These are phyloP conservation scores for Pyrocoelia pectoralis DNA, from an alignment of 2,888 invertebrate genomes.

Conservation along the genomic window DNA sequence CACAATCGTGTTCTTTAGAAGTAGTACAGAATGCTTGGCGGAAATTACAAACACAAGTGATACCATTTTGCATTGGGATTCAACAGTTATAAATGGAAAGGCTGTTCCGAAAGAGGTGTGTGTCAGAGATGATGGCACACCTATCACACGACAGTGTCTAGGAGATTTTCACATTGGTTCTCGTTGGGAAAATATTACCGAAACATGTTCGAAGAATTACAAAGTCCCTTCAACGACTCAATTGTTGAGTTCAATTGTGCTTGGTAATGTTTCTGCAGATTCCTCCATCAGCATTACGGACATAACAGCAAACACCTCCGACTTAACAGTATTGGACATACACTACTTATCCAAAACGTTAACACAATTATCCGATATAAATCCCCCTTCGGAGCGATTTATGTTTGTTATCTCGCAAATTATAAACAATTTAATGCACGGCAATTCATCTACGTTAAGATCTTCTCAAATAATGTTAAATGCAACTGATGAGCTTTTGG, in stretches of 20 bases:
- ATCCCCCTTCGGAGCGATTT: slow-evolving; percentile 47
- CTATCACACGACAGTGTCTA: slow-evolving; percentile 65
- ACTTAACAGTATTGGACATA: slow-evolving; percentile 49
- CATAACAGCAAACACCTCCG: slow-evolving; percentile 38
- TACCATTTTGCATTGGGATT: slow-evolving; percentile 57
- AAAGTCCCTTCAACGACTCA: slow-evolving; percentile 14
- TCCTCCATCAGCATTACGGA: slow-evolving; percentile 42
- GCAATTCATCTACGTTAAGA: slow-evolving; percentile 40
- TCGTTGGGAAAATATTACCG: slow-evolving; percentile 62
- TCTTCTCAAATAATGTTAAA: slow-evolving; percentile 66
- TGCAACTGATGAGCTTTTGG: slow-evolving; percentile 70
- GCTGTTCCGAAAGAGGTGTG: slow-evolving; percentile 67
- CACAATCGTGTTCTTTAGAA: slow-evolving; percentile 42
- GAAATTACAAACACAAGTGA: slow-evolving; percentile 36
- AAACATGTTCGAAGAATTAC: slow-evolving; percentile 39
- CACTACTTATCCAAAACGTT: slow-evolving; percentile 49
- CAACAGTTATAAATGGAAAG: slow-evolving; percentile 62
- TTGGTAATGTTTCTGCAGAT: slow-evolving; percentile 26
- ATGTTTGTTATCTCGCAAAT: slow-evolving; percentile 63
- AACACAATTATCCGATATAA: slow-evolving; percentile 27
- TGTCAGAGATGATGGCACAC: slow-evolving; percentile 65
- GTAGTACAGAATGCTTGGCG: slow-evolving; percentile 51
- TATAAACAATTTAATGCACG: slow-evolving; percentile 60
- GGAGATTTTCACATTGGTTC: slow-evolving; percentile 69
- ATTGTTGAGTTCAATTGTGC: slow-evolving; percentile 17